Evolutionary conservation across 2,888 invertebrate genomes (phyloP).

Genomic region (Dasysyrphus albostriatus): DNA sequence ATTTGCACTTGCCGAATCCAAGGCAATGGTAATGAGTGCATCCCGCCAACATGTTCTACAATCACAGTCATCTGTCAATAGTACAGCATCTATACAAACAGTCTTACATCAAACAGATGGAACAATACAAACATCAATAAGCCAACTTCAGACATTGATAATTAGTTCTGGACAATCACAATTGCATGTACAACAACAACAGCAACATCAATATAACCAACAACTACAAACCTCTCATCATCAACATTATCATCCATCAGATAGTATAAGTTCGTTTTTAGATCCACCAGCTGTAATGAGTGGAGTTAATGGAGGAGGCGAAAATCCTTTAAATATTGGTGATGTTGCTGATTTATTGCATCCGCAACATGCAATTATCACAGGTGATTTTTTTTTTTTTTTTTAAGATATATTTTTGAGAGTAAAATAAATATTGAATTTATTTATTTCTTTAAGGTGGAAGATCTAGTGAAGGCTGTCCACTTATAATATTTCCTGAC

Average conservation of each 20-base stretch:
- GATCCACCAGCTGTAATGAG: conserved; percentile 81
- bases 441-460: conserved; percentile 85
- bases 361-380: conserved; percentile 94
- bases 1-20: conserved; percentile 80
- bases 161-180: conserved; percentile 74
- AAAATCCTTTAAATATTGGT: conserved; percentile 82
- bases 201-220: conserved; percentile 53
- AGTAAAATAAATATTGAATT: conserved; percentile 15
- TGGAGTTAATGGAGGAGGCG: conserved; percentile 73
- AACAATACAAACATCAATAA: conserved; percentile 60
- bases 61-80: conserved; percentile 83
- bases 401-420: conserved; percentile 75
- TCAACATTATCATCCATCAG: conserved; percentile 77
- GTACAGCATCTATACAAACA: conserved; percentile 82
- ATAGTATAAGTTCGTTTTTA: conserved; percentile 81
- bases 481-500: conserved; percentile 97
- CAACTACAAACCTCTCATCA: conserved; percentile 14
- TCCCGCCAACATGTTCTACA: conserved; percentile 82
- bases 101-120: conserved; percentile 81
- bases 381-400: conserved; percentile 85
- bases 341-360: conserved; percentile 94
- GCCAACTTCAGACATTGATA: conserved; percentile 78
- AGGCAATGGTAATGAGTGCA: conserved; percentile 80
- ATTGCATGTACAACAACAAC: conserved; percentile 64
- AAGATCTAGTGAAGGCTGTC: conserved; percentile 96